These are phyloP conservation scores for Mercenaria mercenaria DNA, from an alignment of 1,140 invertebrate species.

Conservation along the genomic window DNA sequence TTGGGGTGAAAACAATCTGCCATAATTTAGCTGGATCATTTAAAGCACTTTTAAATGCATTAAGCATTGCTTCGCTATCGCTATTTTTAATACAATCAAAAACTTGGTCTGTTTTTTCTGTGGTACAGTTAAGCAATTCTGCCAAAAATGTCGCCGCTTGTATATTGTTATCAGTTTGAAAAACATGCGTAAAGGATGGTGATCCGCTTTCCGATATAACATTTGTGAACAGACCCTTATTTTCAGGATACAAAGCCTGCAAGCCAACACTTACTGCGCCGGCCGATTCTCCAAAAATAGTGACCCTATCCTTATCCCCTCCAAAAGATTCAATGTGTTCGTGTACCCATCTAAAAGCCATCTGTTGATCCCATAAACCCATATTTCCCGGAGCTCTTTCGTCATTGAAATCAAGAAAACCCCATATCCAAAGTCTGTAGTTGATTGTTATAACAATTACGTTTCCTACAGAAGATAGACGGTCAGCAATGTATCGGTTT, in stretches of 20 bases:
- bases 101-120: neutral
- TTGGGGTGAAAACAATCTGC: slow-evolving; percentile 11
- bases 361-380: slow-evolving; percentile 63
- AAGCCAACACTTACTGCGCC: slow-evolving; percentile 43
- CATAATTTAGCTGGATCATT: neutral
- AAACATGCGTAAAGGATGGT: neutral
- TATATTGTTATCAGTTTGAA: neutral
- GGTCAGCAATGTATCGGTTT: slow-evolving; percentile 77
- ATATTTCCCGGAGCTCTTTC: slow-evolving; percentile 79
- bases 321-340: slow-evolving; percentile 78
- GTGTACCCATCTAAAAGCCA: slow-evolving; percentile 86
- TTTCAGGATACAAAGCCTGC: slow-evolving; percentile 56
- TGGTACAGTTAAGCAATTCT: neutral
- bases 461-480: slow-evolving; percentile 82
- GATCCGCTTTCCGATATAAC: slow-evolving; percentile 71
- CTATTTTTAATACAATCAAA: neutral
- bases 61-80: neutral
- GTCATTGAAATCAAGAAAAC: slow-evolving; percentile 88
- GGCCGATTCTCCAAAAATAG: slow-evolving; percentile 75
- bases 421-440: slow-evolving; percentile 86
- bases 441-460: slow-evolving; percentile 87
- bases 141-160: neutral
- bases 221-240: slow-evolving; percentile 79
- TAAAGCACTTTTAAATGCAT: neutral
- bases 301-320: slow-evolving; percentile 74